Evolutionary conservation across 2,888 invertebrate species (phyloP).

Genomic region (Pterostichus niger): DNA sequence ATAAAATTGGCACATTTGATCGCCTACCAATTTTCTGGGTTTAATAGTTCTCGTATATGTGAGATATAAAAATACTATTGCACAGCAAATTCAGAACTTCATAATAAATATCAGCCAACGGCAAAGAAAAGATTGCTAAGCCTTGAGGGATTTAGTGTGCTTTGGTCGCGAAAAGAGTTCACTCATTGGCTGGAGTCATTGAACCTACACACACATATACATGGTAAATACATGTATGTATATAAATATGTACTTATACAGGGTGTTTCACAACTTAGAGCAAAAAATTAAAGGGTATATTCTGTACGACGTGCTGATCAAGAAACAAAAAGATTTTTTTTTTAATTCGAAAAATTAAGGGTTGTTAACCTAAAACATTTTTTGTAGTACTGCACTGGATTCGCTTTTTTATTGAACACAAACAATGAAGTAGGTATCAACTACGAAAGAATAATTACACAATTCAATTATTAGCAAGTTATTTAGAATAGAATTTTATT

Average conservation of each 20-base stretch:
- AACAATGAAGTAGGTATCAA: no score
- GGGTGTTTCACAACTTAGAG: no score
- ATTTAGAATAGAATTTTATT: no score
- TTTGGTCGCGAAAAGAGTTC: slow-evolving; percentile 51
- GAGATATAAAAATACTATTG: slow-evolving; percentile 30
- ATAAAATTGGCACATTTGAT: slow-evolving; percentile 21
- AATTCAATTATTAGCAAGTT: no score
- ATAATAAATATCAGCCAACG: slow-evolving; percentile 32
- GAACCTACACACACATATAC: slow-evolving; percentile 32
- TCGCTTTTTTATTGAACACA: no score
- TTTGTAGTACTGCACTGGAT: no score
- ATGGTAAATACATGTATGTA: slow-evolving; percentile 36
- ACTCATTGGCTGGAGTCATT: slow-evolving; percentile 40
- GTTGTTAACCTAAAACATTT: no score
- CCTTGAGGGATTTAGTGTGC: slow-evolving; percentile 33
- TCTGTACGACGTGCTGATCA: no score
- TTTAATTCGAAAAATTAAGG: no score
- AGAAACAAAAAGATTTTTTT: no score
- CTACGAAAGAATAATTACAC: no score
- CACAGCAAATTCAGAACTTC: slow-evolving; percentile 29
- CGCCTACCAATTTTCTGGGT: slow-evolving; percentile 14
- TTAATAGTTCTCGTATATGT: slow-evolving; percentile 33
- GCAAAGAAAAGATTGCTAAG: slow-evolving; percentile 37
- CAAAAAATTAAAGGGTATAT: no score
- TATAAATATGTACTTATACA: slow-evolving; percentile 17